Conservation (phyloP, 2,113 vertebrate species). For the Myocastor coypus region DNA sequence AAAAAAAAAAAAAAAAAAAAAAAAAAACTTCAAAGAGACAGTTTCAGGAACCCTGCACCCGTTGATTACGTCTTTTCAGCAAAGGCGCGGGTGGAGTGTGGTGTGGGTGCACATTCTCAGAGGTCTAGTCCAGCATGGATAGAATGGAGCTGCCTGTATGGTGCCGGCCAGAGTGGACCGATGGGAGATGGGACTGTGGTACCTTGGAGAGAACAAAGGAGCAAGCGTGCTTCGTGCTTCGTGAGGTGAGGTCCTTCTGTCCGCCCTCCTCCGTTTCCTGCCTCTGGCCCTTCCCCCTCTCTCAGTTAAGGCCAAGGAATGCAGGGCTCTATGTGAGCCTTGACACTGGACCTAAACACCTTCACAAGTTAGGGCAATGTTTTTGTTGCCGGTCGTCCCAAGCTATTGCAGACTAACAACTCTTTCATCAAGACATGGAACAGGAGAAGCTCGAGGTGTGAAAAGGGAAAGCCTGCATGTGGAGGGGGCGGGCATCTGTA, state of each 20-base stretch:
- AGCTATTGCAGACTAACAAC: not conserved
- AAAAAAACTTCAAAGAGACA: conserved; percentile 60
- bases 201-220: not conserved
- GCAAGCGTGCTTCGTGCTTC: not conserved
- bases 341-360: too few species aligned
- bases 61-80: not conserved
- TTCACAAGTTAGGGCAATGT: too few species aligned
- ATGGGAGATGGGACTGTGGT: not conserved
- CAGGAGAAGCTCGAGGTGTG: accelerated
- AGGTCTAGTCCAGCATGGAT: not conserved
- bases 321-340: not conserved
- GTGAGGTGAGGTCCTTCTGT: not conserved
- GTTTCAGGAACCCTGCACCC: not conserved
- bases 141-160: not conserved
- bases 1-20: too few species aligned
- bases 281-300: not conserved
- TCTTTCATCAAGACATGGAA: accelerated
- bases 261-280: not conserved
- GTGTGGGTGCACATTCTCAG: not conserved
- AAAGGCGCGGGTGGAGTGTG: not conserved
- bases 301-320: not conserved
- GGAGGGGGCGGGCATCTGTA: too few species aligned
- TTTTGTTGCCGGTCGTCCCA: not conserved
- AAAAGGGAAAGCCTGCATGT: accelerated
- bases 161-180: accelerated